Percentiles rank a stretch among this genome's conserved stretches.
phyloP scores from a whole-genome alignment of 1,140 invertebrate genomes.

The Parapsyche elsis region DNA sequence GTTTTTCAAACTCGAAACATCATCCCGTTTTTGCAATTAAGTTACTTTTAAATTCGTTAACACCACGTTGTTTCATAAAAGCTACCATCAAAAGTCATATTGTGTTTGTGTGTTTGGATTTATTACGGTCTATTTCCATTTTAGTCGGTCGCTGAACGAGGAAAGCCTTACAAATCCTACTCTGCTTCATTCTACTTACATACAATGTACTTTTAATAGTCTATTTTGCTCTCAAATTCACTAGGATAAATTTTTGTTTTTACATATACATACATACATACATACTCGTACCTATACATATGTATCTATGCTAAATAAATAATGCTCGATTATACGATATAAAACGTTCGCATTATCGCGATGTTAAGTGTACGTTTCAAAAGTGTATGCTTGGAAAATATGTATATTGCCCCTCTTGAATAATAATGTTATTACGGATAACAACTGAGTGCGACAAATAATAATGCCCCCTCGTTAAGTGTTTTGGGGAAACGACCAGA shows the following conservation, averaged over 20 bases:
- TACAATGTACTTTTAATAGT: neutral
- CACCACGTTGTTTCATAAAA: too few relatives aligned
- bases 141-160: neutral
- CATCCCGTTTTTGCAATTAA: too few relatives aligned
- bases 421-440: conserved; percentile 34
- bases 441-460: conserved; percentile 33
- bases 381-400: conserved; percentile 4
- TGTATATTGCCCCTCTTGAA: conserved; percentile 6
- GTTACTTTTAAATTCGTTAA: too few relatives aligned
- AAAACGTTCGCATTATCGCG: too few relatives aligned
- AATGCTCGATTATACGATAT: too few relatives aligned
- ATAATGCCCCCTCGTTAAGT: conserved; percentile 36
- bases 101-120: neutral
- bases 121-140: neutral
- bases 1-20: too few relatives aligned
- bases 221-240: too few relatives aligned
- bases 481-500: conserved; percentile 1
- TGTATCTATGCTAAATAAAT: too few relatives aligned
- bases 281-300: too few relatives aligned
- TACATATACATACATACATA: too few relatives aligned
- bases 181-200: neutral
- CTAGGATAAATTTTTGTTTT: too few relatives aligned
- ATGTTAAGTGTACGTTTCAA: neutral
- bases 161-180: conserved; percentile 6
- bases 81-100: too few relatives aligned